Base-by-base conservation (phyloP, 2,797 vertebrate genomes). In the Loris lydekkerianus region DNA sequence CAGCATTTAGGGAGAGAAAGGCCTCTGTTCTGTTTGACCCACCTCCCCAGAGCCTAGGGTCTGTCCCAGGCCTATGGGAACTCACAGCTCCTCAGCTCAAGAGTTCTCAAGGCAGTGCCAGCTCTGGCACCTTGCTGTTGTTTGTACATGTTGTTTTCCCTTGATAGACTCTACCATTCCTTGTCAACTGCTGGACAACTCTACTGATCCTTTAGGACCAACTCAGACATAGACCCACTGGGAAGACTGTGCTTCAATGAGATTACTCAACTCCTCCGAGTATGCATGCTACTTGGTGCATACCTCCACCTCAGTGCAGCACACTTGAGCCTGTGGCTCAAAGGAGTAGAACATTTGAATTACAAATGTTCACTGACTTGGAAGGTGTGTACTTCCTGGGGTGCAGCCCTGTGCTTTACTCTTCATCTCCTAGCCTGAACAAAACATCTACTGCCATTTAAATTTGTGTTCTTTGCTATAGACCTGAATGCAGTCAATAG, bases 81-180 rank as follows among this genome's bases (percentile, higher is more conserved):
- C 37, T 29, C 29, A 25, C 25, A 46, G 63, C 31, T 17, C 25
- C 43, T 7, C 27, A 0, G 49, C 21, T 76, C 49, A 34, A 13
- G 27, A 75, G 23, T 6, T 10, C 5, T 23, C 7, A 0, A 23
- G 37, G 86, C 4, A 40, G 8, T 0, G 60, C 10, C 7, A 0
- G 3, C 13, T 21, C 17, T 13, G 1, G 37, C 1, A 3, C 58
- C 4, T 0, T 21, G 11, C 6, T 7, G 8, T 10, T 40, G 15
- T 67, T 31, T 85, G 34, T 14, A 27, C 29, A 27, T 1, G 14
- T 31, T 25, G 7, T n/a, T 67, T 63, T 14, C 34, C 76, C 60
- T 76, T 63, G 29, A 11, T 10, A 13, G 46, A 56, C 27, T 10
- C 27, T 10, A 15, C 21, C 14, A 15, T 67, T 23, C 90, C 58